These are phyloP conservation scores for Petromus typicus DNA, from an alignment of 2,113 vertebrate species.

Conservation along the genomic window DNA sequence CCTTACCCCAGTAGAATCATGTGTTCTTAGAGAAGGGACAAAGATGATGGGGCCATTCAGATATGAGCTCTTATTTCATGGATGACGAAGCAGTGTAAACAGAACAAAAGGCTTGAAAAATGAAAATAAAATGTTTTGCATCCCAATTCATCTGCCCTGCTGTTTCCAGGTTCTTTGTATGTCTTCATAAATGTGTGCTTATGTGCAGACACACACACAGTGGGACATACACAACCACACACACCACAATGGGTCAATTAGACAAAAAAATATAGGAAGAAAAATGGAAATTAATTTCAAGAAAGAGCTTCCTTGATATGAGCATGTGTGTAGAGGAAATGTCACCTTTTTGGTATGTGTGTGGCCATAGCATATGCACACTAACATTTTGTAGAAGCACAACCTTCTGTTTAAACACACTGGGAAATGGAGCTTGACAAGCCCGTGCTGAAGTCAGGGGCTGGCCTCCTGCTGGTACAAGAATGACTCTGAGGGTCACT, in stretches of 20 bases:
- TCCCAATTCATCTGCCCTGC: not conserved
- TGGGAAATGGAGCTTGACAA: not conserved
- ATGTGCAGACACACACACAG: not conserved
- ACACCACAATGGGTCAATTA: too few species aligned
- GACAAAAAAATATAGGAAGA: not conserved
- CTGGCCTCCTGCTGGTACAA: rapidly evolving
- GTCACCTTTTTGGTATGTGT: not conserved
- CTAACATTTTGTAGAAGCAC: not conserved
- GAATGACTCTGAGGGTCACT: not conserved
- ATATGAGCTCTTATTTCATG: slow-evolving; percentile 10
- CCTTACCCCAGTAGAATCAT: not conserved
- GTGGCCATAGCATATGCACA: not conserved
- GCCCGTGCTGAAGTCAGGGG: too few species aligned
- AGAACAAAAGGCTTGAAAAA: not conserved
- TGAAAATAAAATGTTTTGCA: not conserved
- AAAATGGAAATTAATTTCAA: slow-evolving; percentile 11
- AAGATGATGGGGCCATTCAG: not conserved
- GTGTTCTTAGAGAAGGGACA: not conserved
- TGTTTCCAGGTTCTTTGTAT: not conserved
- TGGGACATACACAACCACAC: not conserved
- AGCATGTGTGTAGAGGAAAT: not conserved
- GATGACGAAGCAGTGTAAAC: not conserved
- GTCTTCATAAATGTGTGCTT: not conserved
- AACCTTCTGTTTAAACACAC: not conserved
- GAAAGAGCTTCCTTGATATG: not conserved